Evolutionary conservation across 2,113 vertebrate species (phyloP), one percentile per base, ranked within the genome.

Genomic region (Ptilorrhoa leucosticta): DNA sequence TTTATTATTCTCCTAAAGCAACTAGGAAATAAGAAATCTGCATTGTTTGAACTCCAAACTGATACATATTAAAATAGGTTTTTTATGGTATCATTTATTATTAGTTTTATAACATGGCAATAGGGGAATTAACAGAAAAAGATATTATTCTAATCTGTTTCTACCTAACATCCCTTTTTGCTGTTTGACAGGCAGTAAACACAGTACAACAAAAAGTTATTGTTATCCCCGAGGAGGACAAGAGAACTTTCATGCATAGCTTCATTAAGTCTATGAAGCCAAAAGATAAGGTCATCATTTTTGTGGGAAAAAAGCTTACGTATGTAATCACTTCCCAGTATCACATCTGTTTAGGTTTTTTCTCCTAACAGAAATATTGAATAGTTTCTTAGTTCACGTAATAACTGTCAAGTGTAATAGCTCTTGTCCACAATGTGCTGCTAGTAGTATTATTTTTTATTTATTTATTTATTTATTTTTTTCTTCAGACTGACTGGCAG

Each of bases 281-380:
- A 5, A 80, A 97, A 58, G 99, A 99, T 77, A 99, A 99, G 96
- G 98, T 98, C 71, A 97, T 99, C 66, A 98, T 99, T 96, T 99
- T 99, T 97, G 99, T 99, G 44, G 99, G 99, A 65, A 99, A 98
- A 97, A 99, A 99, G 96, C 37, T 98, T 27, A 82, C 96, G 99
- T 99, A 97, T 96, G 99, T 98, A 90, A 57, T 83, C 61, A 47
- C 37, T 95, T 77, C 18, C 53, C 39, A 88, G 20, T 84, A 31
- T 76, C 60, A n/a, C 6, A 31, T 79, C 27, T 91, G 3, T 66
- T 71, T 22, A 33, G 26, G 3, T 5, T 30, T 45, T 57, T 57
- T 53, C 40, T 44, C 15, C 30, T 64, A 31, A 16, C 15, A 58
- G 44, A 75, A 91, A 53, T 37, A 39, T 27, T 48, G 15, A 44